Evolutionary conservation across 2,113 vertebrate genomes (phyloP).

Genomic region (Gnathonemus echidnorhynchus): DNA sequence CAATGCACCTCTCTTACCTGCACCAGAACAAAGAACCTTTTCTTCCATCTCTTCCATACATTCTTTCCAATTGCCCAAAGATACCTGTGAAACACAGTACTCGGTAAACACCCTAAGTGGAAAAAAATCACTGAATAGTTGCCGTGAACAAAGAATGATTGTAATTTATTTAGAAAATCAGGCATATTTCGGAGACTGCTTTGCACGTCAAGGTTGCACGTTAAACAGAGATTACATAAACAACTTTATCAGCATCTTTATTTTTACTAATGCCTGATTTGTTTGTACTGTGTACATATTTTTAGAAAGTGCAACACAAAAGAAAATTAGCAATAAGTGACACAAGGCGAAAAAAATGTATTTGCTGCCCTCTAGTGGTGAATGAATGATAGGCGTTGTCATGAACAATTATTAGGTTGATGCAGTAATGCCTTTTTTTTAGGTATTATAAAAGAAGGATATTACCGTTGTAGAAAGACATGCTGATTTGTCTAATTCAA

Average conservation of each 20-base stretch:
- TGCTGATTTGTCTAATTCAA: not conserved
- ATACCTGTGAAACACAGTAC: conserved; percentile 64
- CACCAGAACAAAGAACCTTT: conserved; percentile 94
- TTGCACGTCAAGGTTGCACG: not conserved
- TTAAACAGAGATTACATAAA: not conserved
- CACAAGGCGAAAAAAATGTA: not conserved
- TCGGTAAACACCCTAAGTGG: not conserved
- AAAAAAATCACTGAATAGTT: not conserved
- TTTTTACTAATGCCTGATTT: not conserved
- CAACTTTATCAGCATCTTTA: not conserved
- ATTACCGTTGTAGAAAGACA: not conserved
- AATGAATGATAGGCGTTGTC: not conserved
- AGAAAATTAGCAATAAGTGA: not conserved
- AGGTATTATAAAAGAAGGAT: not conserved
- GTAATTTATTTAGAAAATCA: not conserved
- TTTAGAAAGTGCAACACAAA: conserved; percentile 6
- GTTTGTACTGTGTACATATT: not conserved
- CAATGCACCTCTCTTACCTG: conserved; percentile 62
- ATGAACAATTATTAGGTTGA: not conserved
- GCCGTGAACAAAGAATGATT: not conserved
- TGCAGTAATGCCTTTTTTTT: not conserved
- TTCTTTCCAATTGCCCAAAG: conserved; percentile 97
- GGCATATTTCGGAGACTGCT: not conserved
- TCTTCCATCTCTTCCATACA: conserved; percentile 99
- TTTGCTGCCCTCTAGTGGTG: conserved; percentile 52